Evolutionary conservation across 2,888 invertebrate species (phyloP).

Genomic region (Lycocerus yunnanus): DNA sequence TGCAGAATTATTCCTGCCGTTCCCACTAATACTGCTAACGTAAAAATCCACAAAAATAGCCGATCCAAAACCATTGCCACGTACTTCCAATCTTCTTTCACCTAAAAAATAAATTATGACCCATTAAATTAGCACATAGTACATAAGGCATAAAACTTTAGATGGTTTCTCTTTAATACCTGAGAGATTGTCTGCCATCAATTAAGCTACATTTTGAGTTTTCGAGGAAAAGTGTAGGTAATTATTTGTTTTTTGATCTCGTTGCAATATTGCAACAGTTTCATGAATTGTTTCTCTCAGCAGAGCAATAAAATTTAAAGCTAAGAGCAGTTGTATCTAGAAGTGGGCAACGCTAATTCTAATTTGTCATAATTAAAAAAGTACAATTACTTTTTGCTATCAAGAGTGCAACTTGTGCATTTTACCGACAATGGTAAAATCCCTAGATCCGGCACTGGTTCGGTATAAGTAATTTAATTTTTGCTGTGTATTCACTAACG

Average conservation of each 20-base stretch:
- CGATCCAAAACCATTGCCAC: slow-evolving; percentile 98
- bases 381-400: too few relatives aligned
- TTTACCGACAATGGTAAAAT: too few relatives aligned
- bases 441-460: too few relatives aligned
- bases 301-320: too few relatives aligned
- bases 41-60: slow-evolving; percentile 96
- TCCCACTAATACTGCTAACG: slow-evolving; percentile 91
- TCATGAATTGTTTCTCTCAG: background rate
- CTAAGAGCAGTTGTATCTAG: too few relatives aligned
- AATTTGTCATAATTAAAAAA: too few relatives aligned
- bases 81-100: slow-evolving; percentile 98
- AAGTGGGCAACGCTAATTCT: too few relatives aligned
- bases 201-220: background rate
- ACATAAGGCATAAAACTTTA: too few relatives aligned
- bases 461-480: background rate
- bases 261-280: background rate
- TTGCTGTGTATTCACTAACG: background rate
- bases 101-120: slow-evolving; percentile 60
- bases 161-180: too few relatives aligned
- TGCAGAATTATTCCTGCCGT: slow-evolving; percentile 93
- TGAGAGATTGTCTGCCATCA: too few relatives aligned
- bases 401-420: too few relatives aligned
- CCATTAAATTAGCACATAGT: background rate
- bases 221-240: background rate
- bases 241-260: background rate